phyloP scores from a whole-genome alignment of 2,888 invertebrate species.

The Gisinianus flammeolus region DNA sequence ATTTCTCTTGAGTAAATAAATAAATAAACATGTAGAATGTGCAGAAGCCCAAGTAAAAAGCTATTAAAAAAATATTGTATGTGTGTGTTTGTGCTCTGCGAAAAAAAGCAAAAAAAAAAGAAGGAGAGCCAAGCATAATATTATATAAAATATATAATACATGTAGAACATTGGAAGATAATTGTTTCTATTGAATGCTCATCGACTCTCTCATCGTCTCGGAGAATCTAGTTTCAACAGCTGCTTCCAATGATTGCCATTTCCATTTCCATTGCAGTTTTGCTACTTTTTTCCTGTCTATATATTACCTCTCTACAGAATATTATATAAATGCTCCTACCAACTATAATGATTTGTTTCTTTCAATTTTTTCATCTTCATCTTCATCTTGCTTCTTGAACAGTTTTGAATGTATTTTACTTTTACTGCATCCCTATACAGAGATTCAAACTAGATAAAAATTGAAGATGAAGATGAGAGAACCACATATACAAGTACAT shows the following conservation, averaged over 20 bases:
- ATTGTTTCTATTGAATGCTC: constrained; percentile 30
- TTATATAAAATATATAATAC: not conserved
- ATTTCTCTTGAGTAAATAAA: not conserved
- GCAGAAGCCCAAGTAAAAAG: not conserved
- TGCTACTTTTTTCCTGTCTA: constrained; percentile 23
- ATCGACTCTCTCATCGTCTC: constrained; percentile 8
- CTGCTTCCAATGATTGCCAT: not conserved
- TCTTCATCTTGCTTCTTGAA: not conserved
- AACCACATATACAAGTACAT: not conserved
- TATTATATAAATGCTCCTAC: not conserved
- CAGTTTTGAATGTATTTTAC: not conserved
- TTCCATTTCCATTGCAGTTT: constrained; percentile 11
- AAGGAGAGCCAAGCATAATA: not conserved
- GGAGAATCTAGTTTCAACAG: constrained; percentile 19
- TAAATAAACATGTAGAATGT: not conserved
- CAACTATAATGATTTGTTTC: not conserved
- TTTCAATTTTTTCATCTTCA: not conserved
- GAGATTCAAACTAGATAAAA: not conserved
- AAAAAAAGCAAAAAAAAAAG: not conserved
- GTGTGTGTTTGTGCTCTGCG: not conserved
- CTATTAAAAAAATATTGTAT: not conserved
- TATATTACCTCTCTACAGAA: constrained; percentile 9
- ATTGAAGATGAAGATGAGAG: not conserved
- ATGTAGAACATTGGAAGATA: constrained; percentile 2
- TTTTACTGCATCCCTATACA: not conserved